Evolutionary conservation across 2,113 vertebrate genomes (phyloP).

Genomic region (Chaetorhynchus papuensis): DNA sequence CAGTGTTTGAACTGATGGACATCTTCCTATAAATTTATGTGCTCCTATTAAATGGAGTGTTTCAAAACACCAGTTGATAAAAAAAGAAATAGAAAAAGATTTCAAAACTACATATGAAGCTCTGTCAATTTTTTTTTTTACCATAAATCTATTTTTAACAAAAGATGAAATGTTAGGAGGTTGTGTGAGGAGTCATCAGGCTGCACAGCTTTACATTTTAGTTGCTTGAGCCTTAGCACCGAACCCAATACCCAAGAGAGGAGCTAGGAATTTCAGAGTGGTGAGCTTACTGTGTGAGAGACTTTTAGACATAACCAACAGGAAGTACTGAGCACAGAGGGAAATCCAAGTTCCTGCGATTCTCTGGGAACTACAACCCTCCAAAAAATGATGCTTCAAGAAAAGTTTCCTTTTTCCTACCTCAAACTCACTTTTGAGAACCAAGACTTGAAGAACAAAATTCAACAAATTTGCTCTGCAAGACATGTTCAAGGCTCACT

Average conservation of each 20-base stretch:
- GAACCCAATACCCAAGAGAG: background rate
- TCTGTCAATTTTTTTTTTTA: background rate
- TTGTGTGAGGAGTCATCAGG: background rate
- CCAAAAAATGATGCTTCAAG: background rate
- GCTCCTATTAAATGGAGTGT: background rate
- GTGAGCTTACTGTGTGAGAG: background rate
- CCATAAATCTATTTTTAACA: background rate
- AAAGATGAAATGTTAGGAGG: background rate
- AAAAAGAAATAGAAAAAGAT: background rate
- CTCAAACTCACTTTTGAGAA: background rate
- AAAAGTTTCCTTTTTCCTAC: background rate
- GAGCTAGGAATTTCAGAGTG: background rate
- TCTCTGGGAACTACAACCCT: background rate
- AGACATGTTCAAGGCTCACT: background rate
- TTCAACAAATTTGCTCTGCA: background rate
- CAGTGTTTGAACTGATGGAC: conserved; percentile 8
- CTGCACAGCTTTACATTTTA: background rate
- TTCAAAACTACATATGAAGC: background rate
- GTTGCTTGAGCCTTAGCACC: background rate
- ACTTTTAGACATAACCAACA: background rate
- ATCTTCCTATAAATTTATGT: conserved; percentile 24
- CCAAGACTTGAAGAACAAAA: background rate
- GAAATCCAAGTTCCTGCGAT: background rate
- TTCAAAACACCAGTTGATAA: conserved; percentile 36
- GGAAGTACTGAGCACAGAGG: background rate